Conservation (phyloP, 2,113 vertebrate species). For the Phylloscopus trochilus region DNA sequence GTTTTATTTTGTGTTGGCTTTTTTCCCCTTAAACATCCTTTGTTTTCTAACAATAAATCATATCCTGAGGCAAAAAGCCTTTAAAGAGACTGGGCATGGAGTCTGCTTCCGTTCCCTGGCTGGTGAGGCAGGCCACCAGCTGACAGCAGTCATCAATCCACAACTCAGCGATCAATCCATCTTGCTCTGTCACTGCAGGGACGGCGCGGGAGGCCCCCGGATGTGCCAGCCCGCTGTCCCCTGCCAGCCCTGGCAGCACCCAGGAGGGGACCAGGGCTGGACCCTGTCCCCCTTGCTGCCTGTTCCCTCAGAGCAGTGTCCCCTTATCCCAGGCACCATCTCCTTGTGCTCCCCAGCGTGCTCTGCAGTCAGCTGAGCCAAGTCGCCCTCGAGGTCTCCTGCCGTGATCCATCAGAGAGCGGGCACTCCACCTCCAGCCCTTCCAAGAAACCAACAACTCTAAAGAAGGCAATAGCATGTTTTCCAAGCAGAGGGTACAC, state of each 20-base stretch:
- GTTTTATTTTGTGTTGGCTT: constrained; percentile 58
- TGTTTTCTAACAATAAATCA: constrained; percentile 71
- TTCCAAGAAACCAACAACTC: neutral
- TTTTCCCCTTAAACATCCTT: constrained; percentile 41
- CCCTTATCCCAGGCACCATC: fast-evolving
- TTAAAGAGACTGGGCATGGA: constrained; percentile 53
- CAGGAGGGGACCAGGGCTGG: fast-evolving
- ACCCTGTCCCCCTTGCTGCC: neutral
- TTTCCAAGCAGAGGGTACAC: neutral
- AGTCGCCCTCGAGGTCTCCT: neutral
- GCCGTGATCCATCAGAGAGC: fast-evolving
- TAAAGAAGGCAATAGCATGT: neutral
- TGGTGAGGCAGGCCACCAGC: constrained; percentile 49
- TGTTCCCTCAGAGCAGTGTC: fast-evolving
- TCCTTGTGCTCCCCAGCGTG: fast-evolving
- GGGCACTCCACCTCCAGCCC: neutral
- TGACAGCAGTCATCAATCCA: constrained; percentile 60
- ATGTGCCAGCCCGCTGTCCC: neutral
- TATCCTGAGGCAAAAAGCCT: constrained; percentile 52
- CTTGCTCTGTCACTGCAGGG: neutral
- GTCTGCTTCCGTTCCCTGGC: constrained; percentile 50
- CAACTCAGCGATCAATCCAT: constrained; percentile 55
- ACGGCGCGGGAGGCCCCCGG: neutral
- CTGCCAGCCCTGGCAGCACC: neutral
- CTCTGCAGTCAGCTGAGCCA: neutral